These are phyloP conservation scores for Brachionus plicatilis DNA, from an alignment of 1,140 invertebrate species.

Conservation along the genomic window DNA sequence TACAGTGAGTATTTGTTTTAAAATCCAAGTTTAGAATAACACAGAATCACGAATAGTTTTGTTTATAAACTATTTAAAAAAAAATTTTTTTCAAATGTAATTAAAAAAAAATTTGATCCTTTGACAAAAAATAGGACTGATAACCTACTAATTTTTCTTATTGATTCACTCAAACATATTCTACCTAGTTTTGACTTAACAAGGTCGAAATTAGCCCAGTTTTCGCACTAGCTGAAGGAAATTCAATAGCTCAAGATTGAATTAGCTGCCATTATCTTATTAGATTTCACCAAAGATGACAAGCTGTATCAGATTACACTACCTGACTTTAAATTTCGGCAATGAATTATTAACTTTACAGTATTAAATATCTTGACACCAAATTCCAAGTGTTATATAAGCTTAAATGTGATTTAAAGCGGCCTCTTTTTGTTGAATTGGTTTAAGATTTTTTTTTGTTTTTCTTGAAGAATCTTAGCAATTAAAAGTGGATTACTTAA, in stretches of 20 bases:
- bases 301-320: neutral
- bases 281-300: neutral
- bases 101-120: slow-evolving; percentile 22
- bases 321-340: neutral
- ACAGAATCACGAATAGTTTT: slow-evolving; percentile 9
- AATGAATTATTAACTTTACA: neutral
- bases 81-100: neutral
- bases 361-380: neutral
- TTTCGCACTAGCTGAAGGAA: neutral
- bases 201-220: slow-evolving; percentile 4
- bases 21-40: neutral
- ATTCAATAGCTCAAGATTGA: neutral
- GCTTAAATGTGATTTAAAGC: neutral
- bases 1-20: slow-evolving; percentile 25
- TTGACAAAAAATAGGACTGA: neutral
- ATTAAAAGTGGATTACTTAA: slow-evolving; percentile 13
- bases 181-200: neutral
- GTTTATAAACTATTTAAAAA: neutral
- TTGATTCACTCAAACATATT: neutral
- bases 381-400: neutral
- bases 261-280: neutral
- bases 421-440: neutral
- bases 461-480: neutral
- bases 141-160: slow-evolving; percentile 20
- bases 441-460: neutral